Percentiles rank a stretch among this genome's conserved stretches.
phyloP scores from a whole-genome alignment of 2,797 vertebrate species.

The Lagodon rhomboides region DNA sequence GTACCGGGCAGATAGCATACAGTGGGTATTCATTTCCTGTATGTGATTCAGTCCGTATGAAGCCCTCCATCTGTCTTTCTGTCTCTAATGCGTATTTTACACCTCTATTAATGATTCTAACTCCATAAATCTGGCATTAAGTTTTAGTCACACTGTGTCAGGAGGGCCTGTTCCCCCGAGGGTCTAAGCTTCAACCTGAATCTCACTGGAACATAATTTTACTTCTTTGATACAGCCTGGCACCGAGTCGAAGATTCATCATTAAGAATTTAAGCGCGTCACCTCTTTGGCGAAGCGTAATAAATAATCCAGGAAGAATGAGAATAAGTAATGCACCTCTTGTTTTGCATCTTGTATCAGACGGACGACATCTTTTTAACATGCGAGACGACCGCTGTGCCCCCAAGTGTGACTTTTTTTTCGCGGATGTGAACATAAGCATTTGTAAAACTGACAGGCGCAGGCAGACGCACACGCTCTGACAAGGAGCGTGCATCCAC shows the following conservation, averaged over 20 bases:
- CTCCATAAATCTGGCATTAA: not conserved
- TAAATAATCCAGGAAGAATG: conserved; percentile 7
- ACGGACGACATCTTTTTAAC: conserved; percentile 17
- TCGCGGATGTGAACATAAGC: conserved; percentile 20
- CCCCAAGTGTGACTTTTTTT: conserved; percentile 40
- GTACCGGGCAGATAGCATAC: too few relatives aligned
- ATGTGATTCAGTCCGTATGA: not conserved
- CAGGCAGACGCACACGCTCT: not conserved
- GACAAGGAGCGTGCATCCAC: not conserved
- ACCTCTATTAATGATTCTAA: not conserved
- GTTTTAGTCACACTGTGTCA: not conserved
- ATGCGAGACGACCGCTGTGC: conserved; percentile 3
- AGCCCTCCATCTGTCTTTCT: not conserved
- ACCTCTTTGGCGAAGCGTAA: conserved; percentile 1
- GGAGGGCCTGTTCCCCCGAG: not conserved
- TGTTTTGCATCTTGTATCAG: not conserved
- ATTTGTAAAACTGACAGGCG: conserved; percentile 20
- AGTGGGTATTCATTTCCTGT: not conserved
- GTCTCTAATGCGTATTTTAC: conserved; percentile 1
- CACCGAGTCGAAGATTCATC: conserved; percentile 19
- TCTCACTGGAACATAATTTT: conserved; percentile 8
- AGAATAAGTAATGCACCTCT: conserved; percentile 24
- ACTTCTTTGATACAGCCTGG: not conserved
- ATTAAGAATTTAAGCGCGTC: not conserved
- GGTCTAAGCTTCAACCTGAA: not conserved